Conservation (phyloP, 2,888 invertebrate genomes). For the Homarus gammarus region DNA sequence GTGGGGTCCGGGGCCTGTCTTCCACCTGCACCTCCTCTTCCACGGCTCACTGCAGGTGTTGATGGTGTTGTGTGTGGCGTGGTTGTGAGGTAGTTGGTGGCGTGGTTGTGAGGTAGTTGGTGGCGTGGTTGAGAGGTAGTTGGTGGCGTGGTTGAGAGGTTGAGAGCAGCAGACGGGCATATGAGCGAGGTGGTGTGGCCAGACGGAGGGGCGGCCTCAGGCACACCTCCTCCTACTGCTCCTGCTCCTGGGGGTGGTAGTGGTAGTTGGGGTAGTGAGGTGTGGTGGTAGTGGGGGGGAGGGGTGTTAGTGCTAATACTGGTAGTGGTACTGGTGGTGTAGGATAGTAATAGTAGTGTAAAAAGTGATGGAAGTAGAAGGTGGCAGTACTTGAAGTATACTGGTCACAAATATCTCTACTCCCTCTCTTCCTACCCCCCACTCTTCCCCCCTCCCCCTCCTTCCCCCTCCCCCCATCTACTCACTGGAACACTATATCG, state of each 20-base stretch:
- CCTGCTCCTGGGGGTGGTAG: not conserved
- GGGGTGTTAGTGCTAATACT: not conserved
- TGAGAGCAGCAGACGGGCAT: slow-evolving; percentile 2
- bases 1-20: not conserved
- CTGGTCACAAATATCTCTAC: no score
- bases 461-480: no score
- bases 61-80: not conserved
- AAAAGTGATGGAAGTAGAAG: no score
- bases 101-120: not conserved
- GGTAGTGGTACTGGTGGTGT: not conserved
- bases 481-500: not conserved
- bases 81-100: not conserved
- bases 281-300: not conserved
- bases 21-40: not conserved
- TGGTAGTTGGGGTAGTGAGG: not conserved
- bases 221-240: no score
- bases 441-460: not conserved
- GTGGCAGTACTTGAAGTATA: no score
- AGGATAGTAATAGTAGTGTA: no score
- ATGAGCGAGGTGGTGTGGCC: slow-evolving; percentile 30
- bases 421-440: not conserved
- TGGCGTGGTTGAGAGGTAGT: not conserved
- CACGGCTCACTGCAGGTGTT: not conserved
- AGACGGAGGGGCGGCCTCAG: slow-evolving; percentile 22
- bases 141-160: not conserved